Conservation (phyloP, 2,113 vertebrate genomes). For the Rhadina sibilatrix region DNA sequence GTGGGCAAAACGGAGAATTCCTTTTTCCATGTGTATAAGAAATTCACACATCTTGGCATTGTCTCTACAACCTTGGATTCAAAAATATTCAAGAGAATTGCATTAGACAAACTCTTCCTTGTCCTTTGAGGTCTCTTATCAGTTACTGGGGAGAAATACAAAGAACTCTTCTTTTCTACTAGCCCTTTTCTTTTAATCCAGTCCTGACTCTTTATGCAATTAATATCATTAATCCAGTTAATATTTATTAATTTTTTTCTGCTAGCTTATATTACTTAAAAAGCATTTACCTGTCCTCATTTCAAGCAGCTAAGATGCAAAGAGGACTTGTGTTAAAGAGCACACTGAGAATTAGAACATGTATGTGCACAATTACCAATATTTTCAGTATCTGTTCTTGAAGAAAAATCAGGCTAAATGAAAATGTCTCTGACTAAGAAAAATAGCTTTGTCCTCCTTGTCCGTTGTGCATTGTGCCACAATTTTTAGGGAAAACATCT, state of each 20-base stretch:
- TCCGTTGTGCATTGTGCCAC: neutral
- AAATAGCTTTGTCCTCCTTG: neutral
- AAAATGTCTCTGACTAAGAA: neutral
- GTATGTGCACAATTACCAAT: no score
- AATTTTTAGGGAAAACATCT: neutral
- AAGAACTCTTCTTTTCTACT: neutral
- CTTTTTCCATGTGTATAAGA: neutral
- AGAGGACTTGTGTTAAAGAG: neutral
- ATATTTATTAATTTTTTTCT: neutral
- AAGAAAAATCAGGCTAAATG: neutral
- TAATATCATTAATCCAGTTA: neutral
- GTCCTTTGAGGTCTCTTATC: neutral
- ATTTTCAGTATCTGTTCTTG: neutral
- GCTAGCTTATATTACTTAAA: neutral
- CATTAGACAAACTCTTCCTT: neutral
- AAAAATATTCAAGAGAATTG: neutral
- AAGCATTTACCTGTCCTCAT: neutral
- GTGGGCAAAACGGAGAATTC: accelerated
- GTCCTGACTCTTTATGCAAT: neutral
- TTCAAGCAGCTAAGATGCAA: neutral
- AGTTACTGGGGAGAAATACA: neutral
- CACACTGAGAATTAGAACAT: neutral
- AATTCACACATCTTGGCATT: neutral
- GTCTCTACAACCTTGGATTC: neutral
- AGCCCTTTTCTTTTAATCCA: neutral